Evolutionary conservation across 1,140 invertebrate genomes (phyloP), one percentile per base, ranked within the genome.

Genomic region (Drosophila miranda): DNA sequence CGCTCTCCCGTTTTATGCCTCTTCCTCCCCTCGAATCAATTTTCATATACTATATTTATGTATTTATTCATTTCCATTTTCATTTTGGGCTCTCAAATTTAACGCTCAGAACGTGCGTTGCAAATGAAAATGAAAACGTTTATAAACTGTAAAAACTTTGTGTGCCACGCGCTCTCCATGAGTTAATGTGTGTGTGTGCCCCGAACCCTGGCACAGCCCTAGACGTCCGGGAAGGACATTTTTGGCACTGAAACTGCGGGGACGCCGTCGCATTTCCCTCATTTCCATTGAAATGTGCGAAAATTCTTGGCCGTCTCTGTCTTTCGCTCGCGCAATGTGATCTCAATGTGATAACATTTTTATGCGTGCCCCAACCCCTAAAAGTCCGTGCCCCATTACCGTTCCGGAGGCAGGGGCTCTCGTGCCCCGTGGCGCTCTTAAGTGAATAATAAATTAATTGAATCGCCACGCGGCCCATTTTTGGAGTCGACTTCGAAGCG

Each of bases 361-460:
- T 86, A 84, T 84, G 81, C 67, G 59, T 38, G 11, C 34, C 68
- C 23, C 64, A 56, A 19, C 67, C 44, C 11, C 46, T 8, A 23
- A 68, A 6, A 38, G 3, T 28, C 11, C 54, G 26, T 30, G 21
- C 5, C 21, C 48, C 19, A 38, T 57, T 7, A 38, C 11, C 34
- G 13, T 38, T 4, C 11, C 34, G 1, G 34, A 13, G 34, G 34
- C 34, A 13, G 34, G 34, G 11, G 4, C 16, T 21, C 30, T 19
- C 28, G 26, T 45, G 8, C 44, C 68, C 69, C 70, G 71, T 61
- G 61, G 71, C 51, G 66, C 57, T 87, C 69, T 81, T 86, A 86
- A 86, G 81, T 86, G 81, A 86, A 86, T 86, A 86, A 86, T 86
- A 86, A 86, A 86, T 86, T 86, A 86, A 86, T 86, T 86, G 82